These are phyloP conservation scores for Budorcas taxicolor DNA, from an alignment of 2,113 vertebrate genomes.

Conservation along the genomic window DNA sequence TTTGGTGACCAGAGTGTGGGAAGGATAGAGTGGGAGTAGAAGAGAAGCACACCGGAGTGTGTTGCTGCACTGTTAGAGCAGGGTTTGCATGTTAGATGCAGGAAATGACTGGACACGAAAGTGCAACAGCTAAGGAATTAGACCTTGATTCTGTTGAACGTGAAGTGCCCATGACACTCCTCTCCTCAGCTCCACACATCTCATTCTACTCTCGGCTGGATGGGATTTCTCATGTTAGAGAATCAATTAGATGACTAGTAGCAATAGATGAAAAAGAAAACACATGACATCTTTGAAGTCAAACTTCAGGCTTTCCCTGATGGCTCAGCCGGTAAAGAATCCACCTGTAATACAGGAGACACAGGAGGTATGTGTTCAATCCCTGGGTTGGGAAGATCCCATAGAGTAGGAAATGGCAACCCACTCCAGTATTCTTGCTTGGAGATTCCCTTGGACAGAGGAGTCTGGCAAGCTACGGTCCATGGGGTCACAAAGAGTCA, in stretches of 20 bases:
- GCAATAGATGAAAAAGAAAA: not conserved
- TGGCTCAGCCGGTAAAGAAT: not conserved
- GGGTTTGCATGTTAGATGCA: not conserved
- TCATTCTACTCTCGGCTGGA: not conserved
- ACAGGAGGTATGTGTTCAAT: not conserved
- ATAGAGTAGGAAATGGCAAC: not conserved
- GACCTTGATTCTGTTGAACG: not conserved
- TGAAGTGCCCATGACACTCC: not conserved
- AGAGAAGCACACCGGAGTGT: not conserved
- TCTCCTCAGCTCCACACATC: not conserved
- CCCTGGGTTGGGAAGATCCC: not conserved
- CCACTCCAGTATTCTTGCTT: not conserved
- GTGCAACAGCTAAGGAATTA: not conserved
- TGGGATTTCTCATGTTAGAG: conserved; percentile 16
- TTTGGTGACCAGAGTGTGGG: not conserved
- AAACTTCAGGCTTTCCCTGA: not conserved
- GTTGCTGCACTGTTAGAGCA: not conserved
- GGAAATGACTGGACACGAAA: not conserved
- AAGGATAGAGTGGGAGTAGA: not conserved
- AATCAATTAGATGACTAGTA: not conserved
- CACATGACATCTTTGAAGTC: not conserved
- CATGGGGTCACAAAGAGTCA: not conserved
- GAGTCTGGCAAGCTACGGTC: not conserved
- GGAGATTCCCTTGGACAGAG: not conserved
- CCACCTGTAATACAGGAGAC: not conserved